Evolutionary conservation across 2,888 invertebrate genomes (phyloP).

Genomic region (Leptarthrus brevirostris): DNA sequence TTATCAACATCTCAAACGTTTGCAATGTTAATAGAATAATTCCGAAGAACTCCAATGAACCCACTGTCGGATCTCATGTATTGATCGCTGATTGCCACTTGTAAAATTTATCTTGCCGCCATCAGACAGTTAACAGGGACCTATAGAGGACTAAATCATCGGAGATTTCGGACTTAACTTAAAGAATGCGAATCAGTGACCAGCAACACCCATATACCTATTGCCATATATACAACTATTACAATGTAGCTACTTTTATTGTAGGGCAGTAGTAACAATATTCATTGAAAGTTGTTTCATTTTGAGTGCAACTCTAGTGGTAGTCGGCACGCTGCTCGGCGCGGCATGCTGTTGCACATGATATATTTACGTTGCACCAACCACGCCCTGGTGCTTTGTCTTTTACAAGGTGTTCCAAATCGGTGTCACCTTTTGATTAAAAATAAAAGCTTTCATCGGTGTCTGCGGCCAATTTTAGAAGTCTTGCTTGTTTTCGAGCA

Average conservation of each 20-base stretch:
- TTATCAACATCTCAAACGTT: conserved; percentile 18
- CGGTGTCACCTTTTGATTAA: conserved; percentile 34
- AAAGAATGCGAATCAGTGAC: conserved; percentile 13
- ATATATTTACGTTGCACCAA: conserved; percentile 41
- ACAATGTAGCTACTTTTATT: conserved; percentile 15
- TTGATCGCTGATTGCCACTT: conserved; percentile 13
- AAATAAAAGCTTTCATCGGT: conserved; percentile 3
- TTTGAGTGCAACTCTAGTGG: conserved; percentile 23
- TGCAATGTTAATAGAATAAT: conserved; percentile 31
- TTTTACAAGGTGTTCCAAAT: conserved; percentile 46
- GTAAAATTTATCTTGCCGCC: conserved; percentile 4
- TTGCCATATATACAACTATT: background rate
- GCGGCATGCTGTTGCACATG: conserved; percentile 13
- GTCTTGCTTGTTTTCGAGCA: conserved; percentile 16
- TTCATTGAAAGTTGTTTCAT: conserved; percentile 40
- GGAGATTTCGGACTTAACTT: background rate
- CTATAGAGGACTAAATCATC: conserved; percentile 6
- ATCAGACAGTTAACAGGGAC: background rate
- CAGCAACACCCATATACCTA: background rate
- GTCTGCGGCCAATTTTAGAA: conserved; percentile 35
- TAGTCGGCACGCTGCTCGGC: background rate
- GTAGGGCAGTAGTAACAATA: conserved; percentile 21
- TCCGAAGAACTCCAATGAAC: conserved; percentile 14
- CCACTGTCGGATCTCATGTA: background rate
- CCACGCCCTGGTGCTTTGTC: conserved; percentile 48